Percentiles rank a stretch among this genome's conserved stretches.
These are phyloP conservation scores for Cataglyphis altisquamis DNA, from an alignment of 2,888 invertebrate genomes.

Conservation along the genomic window DNA sequence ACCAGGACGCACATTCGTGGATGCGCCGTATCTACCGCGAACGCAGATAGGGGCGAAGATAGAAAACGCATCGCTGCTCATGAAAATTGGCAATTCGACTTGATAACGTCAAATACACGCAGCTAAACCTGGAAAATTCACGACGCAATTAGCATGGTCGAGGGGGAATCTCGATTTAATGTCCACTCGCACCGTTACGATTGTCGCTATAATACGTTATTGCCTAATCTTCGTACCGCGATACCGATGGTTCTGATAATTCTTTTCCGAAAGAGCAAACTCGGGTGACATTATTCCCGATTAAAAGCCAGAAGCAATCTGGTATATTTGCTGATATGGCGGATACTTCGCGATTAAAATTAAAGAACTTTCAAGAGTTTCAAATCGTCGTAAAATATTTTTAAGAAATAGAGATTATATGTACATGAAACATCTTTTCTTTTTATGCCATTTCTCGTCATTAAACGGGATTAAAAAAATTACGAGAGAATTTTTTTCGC, in stretches of 20 bases:
- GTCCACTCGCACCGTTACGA: constrained; percentile 44
- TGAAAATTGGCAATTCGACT: constrained; percentile 2
- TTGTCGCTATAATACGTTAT: constrained; percentile 31
- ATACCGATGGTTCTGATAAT: constrained; percentile 35
- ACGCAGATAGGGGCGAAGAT: background rate
- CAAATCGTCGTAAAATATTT: background rate
- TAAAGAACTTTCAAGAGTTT: background rate
- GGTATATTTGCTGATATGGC: background rate
- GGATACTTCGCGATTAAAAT: background rate
- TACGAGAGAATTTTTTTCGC: background rate
- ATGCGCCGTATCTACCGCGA: constrained; percentile 23
- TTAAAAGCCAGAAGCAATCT: constrained; percentile 24
- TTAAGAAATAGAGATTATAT: background rate
- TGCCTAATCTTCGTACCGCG: constrained; percentile 21
- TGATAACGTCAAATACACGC: constrained; percentile 22
- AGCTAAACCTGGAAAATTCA: constrained; percentile 43
- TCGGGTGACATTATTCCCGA: background rate
- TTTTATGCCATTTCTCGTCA: background rate
- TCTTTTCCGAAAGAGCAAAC: background rate
- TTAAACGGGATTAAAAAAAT: constrained; percentile 3
- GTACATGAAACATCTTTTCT: background rate
- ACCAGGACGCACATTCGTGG: constrained; percentile 12
- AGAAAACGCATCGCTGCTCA: constrained; percentile 32
- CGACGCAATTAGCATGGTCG: constrained; percentile 40
- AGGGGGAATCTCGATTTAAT: constrained; percentile 30